phyloP scores from a whole-genome alignment of 2,888 invertebrate species.

The Geotrupes spiniger region DNA sequence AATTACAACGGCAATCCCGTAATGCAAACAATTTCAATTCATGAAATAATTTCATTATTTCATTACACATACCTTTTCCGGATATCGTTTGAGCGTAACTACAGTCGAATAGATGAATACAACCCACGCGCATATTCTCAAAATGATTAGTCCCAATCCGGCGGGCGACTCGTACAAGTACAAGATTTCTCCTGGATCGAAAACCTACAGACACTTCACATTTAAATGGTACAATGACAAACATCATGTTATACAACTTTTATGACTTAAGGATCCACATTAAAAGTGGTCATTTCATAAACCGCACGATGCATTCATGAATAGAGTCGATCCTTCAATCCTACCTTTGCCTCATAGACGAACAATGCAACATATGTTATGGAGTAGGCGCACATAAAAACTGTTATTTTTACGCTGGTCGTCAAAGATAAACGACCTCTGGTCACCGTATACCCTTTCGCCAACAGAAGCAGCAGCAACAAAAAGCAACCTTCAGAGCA shows the following conservation, averaged over 20 bases:
- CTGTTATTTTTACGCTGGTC: constrained; percentile 72
- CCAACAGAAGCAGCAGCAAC: constrained; percentile 75
- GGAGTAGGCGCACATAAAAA: constrained; percentile 76
- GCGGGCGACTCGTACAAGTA: constrained; percentile 90
- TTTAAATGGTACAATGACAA: constrained; percentile 18
- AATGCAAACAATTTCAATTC: too few relatives aligned
- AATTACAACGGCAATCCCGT: too few relatives aligned
- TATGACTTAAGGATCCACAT: too few relatives aligned
- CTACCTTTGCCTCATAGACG: constrained; percentile 76
- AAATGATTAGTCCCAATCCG: constrained; percentile 75
- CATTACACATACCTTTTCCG: constrained; percentile 79
- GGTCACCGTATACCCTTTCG: constrained; percentile 89
- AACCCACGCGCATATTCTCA: constrained; percentile 77
- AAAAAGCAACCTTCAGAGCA: constrained; percentile 74
- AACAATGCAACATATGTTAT: constrained; percentile 74
- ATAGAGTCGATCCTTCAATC: too few relatives aligned
- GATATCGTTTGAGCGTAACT: constrained; percentile 79
- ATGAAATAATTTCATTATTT: too few relatives aligned
- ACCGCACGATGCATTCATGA: too few relatives aligned
- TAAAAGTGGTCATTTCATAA: too few relatives aligned
- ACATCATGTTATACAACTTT: too few relatives aligned
- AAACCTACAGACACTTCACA: constrained; percentile 61
- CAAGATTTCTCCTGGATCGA: constrained; percentile 87
- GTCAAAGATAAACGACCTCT: constrained; percentile 72
- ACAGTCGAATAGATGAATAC: constrained; percentile 68